phyloP scores from a whole-genome alignment of 2,888 invertebrate species.

The Elmis aenea region DNA sequence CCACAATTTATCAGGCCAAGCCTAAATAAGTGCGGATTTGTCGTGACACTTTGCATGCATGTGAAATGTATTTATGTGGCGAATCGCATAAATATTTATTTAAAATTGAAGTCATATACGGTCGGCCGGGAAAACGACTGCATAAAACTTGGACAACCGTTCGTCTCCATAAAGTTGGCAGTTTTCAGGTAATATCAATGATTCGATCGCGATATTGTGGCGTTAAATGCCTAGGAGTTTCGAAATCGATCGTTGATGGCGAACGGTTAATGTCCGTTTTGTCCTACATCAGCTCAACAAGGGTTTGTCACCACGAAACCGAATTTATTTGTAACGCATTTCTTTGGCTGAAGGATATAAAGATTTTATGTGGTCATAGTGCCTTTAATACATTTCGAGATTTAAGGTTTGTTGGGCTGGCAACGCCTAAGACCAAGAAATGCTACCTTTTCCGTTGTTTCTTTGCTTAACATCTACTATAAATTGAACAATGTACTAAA shows the following conservation, averaged over 20 bases:
- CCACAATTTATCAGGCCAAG: no score
- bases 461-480: no score
- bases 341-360: no score
- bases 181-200: conserved; percentile 33
- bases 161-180: conserved; percentile 28
- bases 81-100: conserved; percentile 23
- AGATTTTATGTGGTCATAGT: no score
- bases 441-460: no score
- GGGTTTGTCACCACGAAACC: no score
- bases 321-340: no score
- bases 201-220: conserved; percentile 23
- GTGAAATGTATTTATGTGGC: no score
- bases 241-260: conserved; percentile 5
- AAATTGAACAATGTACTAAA: no score
- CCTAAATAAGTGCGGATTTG: conserved; percentile 14
- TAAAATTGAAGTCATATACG: conserved; percentile 10
- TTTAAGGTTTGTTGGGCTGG: no score
- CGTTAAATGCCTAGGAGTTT: conserved; percentile 4
- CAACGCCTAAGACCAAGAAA: no score
- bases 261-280: conserved; percentile 7
- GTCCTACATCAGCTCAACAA: conserved; percentile 7
- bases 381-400: no score
- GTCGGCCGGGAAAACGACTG: background rate
- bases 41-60: conserved; percentile 14
- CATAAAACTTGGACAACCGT: conserved; percentile 11